phyloP scores from a whole-genome alignment of 2,888 invertebrate genomes.

The Ochlodes sylvanus region DNA sequence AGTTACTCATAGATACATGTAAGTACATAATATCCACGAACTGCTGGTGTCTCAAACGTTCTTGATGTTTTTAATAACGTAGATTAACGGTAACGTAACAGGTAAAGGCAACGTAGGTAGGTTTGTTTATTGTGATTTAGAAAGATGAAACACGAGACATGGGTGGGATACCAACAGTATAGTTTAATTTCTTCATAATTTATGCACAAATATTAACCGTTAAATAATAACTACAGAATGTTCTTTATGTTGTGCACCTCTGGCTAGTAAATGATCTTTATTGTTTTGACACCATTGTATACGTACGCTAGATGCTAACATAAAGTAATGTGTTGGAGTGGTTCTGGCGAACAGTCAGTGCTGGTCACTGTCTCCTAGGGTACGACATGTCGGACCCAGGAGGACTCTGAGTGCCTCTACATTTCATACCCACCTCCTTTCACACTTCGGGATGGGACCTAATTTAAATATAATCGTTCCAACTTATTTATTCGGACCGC shows the following conservation, averaged over 20 bases:
- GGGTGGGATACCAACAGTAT: too few relatives aligned
- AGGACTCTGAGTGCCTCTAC: slow-evolving; percentile 19
- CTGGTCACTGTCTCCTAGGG: slow-evolving; percentile 49
- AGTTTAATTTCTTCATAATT: too few relatives aligned
- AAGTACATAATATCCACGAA: too few relatives aligned
- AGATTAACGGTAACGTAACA: too few relatives aligned
- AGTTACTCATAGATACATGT: too few relatives aligned
- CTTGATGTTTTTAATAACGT: too few relatives aligned
- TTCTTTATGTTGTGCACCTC: slow-evolving; percentile 38
- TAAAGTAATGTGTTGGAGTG: slow-evolving; percentile 58
- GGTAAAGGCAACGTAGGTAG: too few relatives aligned
- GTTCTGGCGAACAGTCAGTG: slow-evolving; percentile 52
- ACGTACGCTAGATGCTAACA: slow-evolving; percentile 56
- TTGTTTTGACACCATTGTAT: slow-evolving; percentile 77
- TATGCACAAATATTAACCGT: too few relatives aligned
- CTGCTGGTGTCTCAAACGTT: too few relatives aligned
- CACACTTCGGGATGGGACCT: slow-evolving; percentile 72
- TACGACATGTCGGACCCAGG: slow-evolving; percentile 28
- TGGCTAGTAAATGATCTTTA: slow-evolving; percentile 67
- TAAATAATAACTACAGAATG: not conserved
- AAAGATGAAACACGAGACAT: too few relatives aligned
- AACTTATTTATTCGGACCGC: slow-evolving; percentile 69
- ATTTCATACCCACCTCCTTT: slow-evolving; percentile 43
- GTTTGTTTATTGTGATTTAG: too few relatives aligned
- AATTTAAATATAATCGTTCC: slow-evolving; percentile 63